These are phyloP conservation scores for Pangasianodon gigas DNA, from an alignment of 2,113 vertebrate species.

Conservation along the genomic window DNA sequence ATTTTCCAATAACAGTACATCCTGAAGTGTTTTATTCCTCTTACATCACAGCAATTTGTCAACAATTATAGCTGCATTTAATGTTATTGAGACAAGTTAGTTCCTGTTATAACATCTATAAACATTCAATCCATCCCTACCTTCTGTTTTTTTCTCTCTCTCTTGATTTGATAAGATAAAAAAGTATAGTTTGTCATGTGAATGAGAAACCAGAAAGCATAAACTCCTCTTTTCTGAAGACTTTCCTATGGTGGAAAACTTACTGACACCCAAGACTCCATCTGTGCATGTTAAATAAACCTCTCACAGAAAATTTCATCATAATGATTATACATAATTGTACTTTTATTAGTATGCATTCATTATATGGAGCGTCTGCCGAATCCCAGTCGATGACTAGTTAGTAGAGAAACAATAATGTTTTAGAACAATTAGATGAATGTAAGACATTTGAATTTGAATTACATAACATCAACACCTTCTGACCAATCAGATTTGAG, in stretches of 20 bases:
- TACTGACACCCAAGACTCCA: background rate
- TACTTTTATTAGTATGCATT: background rate
- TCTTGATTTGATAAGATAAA: background rate
- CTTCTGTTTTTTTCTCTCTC: too few species aligned
- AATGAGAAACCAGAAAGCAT: background rate
- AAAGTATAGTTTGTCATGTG: background rate
- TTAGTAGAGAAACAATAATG: background rate
- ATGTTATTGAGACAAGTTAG: background rate
- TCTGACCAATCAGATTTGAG: background rate
- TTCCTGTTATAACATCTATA: background rate
- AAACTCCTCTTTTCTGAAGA: background rate
- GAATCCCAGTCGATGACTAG: background rate
- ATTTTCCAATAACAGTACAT: background rate
- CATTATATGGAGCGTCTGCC: background rate
- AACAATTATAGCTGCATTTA: background rate
- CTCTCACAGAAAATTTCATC: background rate
- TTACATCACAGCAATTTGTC: background rate
- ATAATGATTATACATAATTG: background rate
- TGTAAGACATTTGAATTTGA: background rate
- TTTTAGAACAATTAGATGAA: background rate
- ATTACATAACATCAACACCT: background rate
- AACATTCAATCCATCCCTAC: background rate
- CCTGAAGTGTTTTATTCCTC: background rate
- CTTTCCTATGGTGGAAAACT: background rate
- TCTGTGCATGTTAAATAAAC: background rate